A percentile compares a stretch with the other conserved stretches of the same genome.
phyloP scores from a whole-genome alignment of 2,113 vertebrate genomes.

The Spermophilus dauricus region DNA sequence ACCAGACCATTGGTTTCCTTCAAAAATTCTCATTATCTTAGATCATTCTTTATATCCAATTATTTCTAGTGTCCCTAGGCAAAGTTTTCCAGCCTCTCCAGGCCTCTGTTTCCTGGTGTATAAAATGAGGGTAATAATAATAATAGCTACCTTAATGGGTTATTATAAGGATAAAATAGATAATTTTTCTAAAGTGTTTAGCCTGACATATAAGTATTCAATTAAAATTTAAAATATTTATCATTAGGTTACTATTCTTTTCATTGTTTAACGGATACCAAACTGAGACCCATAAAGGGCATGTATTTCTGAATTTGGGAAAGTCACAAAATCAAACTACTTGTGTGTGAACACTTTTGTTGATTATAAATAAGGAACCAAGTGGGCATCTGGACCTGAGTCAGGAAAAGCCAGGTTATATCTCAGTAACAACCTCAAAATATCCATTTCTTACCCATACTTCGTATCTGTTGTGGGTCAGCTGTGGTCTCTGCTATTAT shows the following conservation, averaged over 20 bases:
- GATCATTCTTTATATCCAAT: not conserved
- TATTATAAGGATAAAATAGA: constrained; percentile 9
- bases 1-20: not conserved
- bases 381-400: not conserved
- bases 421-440: not conserved
- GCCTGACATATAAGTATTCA: not conserved
- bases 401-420: not conserved
- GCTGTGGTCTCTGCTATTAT: not conserved
- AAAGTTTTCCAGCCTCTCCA: not conserved
- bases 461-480: not conserved
- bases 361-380: not conserved
- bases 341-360: not conserved
- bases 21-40: not conserved
- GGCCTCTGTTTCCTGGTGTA: not conserved
- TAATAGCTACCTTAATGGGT: not conserved
- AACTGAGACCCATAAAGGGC: not conserved
- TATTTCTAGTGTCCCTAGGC: not conserved
- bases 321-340: constrained; percentile 9
- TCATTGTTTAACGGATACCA: not conserved
- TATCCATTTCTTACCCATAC: not conserved
- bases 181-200: constrained; percentile 31
- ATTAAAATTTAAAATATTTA: not conserved
- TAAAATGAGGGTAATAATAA: not conserved
- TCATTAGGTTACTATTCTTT: not conserved
- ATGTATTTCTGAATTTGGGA: constrained; percentile 6